A percentile compares a stretch with the other conserved stretches of the same genome.
These are phyloP conservation scores for Calyptomena viridis DNA, from an alignment of 2,113 vertebrate genomes.

Conservation along the genomic window DNA sequence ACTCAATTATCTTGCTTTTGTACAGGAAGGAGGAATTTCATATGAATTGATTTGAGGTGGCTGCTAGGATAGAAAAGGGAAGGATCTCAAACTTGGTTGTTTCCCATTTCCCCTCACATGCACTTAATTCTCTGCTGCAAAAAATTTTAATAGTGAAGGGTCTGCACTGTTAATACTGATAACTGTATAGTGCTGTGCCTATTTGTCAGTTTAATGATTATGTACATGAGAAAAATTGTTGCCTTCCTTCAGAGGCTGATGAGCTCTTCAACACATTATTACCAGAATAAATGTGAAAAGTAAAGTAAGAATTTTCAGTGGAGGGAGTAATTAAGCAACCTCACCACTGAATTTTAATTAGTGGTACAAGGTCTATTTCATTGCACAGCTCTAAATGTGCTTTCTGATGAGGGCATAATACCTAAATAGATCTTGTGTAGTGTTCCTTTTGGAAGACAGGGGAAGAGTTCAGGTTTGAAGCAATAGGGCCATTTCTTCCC, in stretches of 20 bases:
- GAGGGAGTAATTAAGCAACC: slow-evolving; percentile 65
- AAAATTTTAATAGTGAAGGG: slow-evolving; percentile 18
- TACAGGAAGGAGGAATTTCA: background rate
- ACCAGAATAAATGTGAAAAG: slow-evolving; percentile 63
- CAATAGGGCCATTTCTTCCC: background rate
- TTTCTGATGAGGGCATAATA: slow-evolving; percentile 35
- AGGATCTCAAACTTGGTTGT: background rate
- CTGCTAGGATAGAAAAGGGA: background rate
- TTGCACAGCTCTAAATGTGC: slow-evolving; percentile 28
- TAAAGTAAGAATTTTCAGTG: slow-evolving; percentile 67
- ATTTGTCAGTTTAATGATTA: slow-evolving; percentile 70
- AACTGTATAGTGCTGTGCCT: slow-evolving; percentile 7
- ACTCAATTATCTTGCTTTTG: background rate
- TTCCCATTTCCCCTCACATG: background rate
- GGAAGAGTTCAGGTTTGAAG: background rate
- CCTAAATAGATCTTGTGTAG: background rate
- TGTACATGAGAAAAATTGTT: slow-evolving; percentile 41
- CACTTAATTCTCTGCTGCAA: background rate
- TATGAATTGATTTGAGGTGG: background rate
- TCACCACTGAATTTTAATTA: slow-evolving; percentile 70
- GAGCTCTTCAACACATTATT: slow-evolving; percentile 62
- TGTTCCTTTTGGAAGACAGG: background rate
- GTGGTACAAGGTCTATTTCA: slow-evolving; percentile 43
- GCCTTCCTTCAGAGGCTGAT: slow-evolving; percentile 50
- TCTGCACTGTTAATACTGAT: slow-evolving; percentile 31